phyloP scores from a whole-genome alignment of 2,113 vertebrate species.

The Marmota monax region DNA sequence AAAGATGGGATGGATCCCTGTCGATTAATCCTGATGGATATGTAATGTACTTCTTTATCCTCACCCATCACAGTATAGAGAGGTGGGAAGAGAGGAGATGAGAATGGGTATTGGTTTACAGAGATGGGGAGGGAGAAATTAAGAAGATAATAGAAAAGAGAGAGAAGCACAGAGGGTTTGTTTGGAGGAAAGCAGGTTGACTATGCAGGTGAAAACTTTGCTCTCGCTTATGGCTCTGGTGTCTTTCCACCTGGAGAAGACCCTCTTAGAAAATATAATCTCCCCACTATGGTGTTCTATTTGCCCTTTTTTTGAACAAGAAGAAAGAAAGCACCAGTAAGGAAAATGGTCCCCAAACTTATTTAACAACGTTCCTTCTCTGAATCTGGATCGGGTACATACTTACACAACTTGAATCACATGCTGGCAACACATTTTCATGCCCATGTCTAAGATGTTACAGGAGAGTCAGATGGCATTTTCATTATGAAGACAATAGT shows the following conservation, averaged over 20 bases:
- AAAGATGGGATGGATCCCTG: background rate
- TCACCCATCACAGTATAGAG: background rate
- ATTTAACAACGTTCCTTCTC: background rate
- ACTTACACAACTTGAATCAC: background rate
- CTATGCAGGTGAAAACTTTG: background rate
- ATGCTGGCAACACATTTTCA: background rate
- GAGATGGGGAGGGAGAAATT: background rate
- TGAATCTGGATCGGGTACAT: background rate
- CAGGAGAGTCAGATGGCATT: background rate
- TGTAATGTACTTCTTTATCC: slow-evolving; percentile 39
- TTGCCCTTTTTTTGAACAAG: background rate
- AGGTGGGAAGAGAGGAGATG: background rate
- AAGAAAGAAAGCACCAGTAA: background rate
- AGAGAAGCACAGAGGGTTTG: background rate
- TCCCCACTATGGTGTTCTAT: background rate
- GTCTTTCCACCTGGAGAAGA: background rate
- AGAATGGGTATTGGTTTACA: background rate
- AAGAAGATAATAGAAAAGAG: background rate
- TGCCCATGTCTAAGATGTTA: background rate
- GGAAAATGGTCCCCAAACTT: background rate
- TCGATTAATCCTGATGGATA: background rate
- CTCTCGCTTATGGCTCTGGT: background rate
- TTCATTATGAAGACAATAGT: slow-evolving; percentile 45
- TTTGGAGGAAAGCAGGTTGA: background rate
- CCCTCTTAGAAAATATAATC: background rate